phyloP scores from a whole-genome alignment of 2,888 invertebrate genomes.

The Ceraclea dissimilis region DNA sequence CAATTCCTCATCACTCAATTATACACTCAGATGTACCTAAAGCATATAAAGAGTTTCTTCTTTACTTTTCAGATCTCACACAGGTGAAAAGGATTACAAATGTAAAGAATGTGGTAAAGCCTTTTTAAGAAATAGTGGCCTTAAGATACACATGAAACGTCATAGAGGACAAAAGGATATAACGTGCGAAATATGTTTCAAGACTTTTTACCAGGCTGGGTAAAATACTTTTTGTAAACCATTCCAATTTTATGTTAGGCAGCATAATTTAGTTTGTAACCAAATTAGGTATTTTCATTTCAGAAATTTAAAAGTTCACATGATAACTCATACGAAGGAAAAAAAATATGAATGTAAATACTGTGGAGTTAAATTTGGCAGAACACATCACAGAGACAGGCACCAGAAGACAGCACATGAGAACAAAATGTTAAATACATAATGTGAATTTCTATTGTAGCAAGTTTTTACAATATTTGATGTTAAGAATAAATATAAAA shows the following conservation, averaged over 20 bases:
- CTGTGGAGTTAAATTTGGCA: conserved; percentile 39
- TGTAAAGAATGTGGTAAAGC: conserved; percentile 37
- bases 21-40: no score
- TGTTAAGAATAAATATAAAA: no score
- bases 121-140: conserved; percentile 31
- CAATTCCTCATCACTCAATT: no score
- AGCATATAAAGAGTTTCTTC: no score
- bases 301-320: conserved; percentile 38
- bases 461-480: no score
- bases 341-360: conserved; percentile 39
- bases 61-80: conserved; percentile 34
- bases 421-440: neutral
- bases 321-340: conserved; percentile 39
- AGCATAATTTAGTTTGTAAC: no score
- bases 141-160: conserved; percentile 35
- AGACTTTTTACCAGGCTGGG: conserved; percentile 35
- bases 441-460: no score
- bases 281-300: neutral
- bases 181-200: conserved; percentile 34
- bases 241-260: no score
- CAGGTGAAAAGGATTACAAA: conserved; percentile 39
- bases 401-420: conserved; percentile 42
- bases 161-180: conserved; percentile 32
- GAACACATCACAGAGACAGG: conserved; percentile 41
- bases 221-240: neutral